Evolutionary conservation across 2,888 invertebrate species (phyloP), one percentile per base, ranked within the genome.

Genomic region (Calameuta idolon): DNA sequence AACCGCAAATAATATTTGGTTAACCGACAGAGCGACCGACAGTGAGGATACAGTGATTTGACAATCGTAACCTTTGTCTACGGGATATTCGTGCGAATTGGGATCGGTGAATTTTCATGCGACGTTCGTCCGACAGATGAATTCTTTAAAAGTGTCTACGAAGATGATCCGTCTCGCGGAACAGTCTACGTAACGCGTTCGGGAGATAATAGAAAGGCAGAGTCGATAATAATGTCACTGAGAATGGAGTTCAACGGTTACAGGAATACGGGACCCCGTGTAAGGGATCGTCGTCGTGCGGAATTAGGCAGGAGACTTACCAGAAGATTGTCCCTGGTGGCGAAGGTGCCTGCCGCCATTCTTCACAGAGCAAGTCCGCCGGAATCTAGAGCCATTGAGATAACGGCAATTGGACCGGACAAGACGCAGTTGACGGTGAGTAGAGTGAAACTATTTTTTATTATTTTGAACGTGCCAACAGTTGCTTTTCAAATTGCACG

Each of bases 401-500:
- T 95, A 79, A 94, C 94, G 23, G 93, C 94, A 80, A 94, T 94
- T 86, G 93, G 94, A 69, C 95, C 95, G 55, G 94, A 95, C 87
- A 94, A 94, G 91, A 93, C 94, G 12, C 94, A 94, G 87, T 93
- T 93, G 92, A 94, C 94, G 93, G 95, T 95, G 92, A 92, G 91
- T 89, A 77, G 69, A 74, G 12, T 35, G n/a, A 12, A 12, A 35
- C 1, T 12, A 1, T 35, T 35, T 34, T 34, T 34, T 11, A 35
- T 35, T 35, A 35, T 35, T 40, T 35, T 23, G 23, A 55, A 23
- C 5, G 15, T 23, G 1, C 23, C 0, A 9, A 23, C 23, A 2
- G 0, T 23, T 2, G 23, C 12, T 55, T 23, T 55, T 55, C 35
- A 0, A 23, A 55, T 55, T 9, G 40, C 23, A 55, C 40, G 23